Conservation (phyloP, 2,888 invertebrate species). For the Conops quadrifasciatus region DNA sequence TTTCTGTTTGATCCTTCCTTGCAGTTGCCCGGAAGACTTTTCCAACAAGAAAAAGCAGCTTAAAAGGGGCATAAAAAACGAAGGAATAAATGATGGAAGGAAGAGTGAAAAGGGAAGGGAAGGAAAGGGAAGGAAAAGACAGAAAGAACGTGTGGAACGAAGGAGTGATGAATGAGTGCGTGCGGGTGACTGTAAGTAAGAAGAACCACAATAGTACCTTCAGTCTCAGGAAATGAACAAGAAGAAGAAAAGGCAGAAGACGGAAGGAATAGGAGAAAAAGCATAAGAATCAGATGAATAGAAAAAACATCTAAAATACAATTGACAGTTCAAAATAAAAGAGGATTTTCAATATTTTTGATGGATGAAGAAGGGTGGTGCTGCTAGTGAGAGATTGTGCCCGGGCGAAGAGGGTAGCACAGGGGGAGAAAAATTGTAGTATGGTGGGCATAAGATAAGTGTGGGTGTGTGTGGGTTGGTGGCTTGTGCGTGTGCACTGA, state of each 20-base stretch:
- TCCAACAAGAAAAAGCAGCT: constrained; percentile 49
- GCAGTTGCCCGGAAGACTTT: constrained; percentile 25
- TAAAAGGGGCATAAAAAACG: constrained; percentile 30
- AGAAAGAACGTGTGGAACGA: background rate
- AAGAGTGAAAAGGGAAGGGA: constrained; percentile 22
- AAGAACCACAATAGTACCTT: constrained; percentile 22
- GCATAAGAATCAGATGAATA: background rate
- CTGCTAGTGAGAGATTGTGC: background rate
- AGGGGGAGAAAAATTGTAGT: background rate
- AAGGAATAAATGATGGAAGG: constrained; percentile 21
- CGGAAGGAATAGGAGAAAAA: background rate
- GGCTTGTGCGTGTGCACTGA: background rate
- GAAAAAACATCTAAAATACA: constrained; percentile 40
- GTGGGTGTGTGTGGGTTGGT: background rate
- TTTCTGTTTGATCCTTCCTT: background rate
- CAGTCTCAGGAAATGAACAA: constrained; percentile 8
- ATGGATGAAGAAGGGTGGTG: background rate
- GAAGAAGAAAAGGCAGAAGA: constrained; percentile 7
- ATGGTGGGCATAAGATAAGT: too few relatives aligned
- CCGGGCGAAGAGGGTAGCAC: background rate
- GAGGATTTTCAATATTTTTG: constrained; percentile 47
- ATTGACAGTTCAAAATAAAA: constrained; percentile 61
- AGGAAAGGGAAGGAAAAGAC: background rate
- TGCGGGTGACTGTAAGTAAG: too few relatives aligned
- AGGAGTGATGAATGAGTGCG: too few relatives aligned